Base-by-base conservation (phyloP, 2,113 vertebrate genomes). In the Plotosus lineatus region DNA sequence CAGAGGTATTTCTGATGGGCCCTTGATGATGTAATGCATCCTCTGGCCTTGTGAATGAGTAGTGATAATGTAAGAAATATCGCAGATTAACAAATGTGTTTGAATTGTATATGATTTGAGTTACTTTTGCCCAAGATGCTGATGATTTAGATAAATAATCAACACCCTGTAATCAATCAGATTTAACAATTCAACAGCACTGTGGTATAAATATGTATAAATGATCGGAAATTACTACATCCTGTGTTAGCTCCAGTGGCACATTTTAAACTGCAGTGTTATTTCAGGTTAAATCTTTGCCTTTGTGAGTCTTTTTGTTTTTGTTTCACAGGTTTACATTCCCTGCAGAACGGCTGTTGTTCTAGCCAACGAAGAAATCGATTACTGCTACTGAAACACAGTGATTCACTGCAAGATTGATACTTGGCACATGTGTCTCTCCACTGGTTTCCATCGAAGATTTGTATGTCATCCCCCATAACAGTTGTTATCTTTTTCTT, bases 291-390 rank as follows among this genome's bases (percentile, higher is more conserved):
- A 5, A 42, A 71, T 73, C 48, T 19, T 48, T 82, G 58, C 48
- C 58, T 56, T n/a, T 76, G n/a, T n/a, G 84, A 55, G 51, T 86
- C 50, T 58, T 28, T 50, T 38, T 56, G 23, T 74, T 42, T 82
- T 61, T 78, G 75, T 82, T 26, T 84, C 80, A 77, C 89, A 94
- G 93, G 92, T 94, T 86, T 94, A 94, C 91, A 90, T 94, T 88
- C 93, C 93, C 87, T 93, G 92, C 92, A 93, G 93, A 90, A 93
- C 91, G 48, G 92, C 93, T 73, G 85, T 94, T 86, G 90, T 94
- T 85, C 89, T 94, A 89, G 92, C 91, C 90, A 93, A 94, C 82
- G 92, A 92, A 83, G 92, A 93, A 89, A 90, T 89, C 79, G 88
- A 93, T 91, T 91, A 92, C 90, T 92, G 91, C 89, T 89, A 93